These are phyloP conservation scores for Drosophila melanogaster DNA, from an alignment of 1,140 invertebrate species.

Conservation along the genomic window Release_6_plus_ISO1_MT NT_033779.5:18719001-18719500, in stretches of 20 bases:
- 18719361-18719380: conserved; percentile 20
- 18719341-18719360: conserved; percentile 39
- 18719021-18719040: not conserved
- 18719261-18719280: conserved; percentile 70
- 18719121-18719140: conserved; percentile 65
- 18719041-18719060: conserved; percentile 29
- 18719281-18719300: conserved; percentile 68
- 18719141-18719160: conserved; percentile 44
- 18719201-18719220: conserved; percentile 18
- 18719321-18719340: conserved; percentile 80
- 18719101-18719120: conserved; percentile 57
- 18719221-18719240: conserved; percentile 57
- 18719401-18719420: conserved; percentile 31
- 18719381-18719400: conserved; percentile 32
- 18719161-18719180: conserved; percentile 27
- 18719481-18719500: conserved; percentile 83
- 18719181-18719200: conserved; percentile 57
- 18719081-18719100: conserved; percentile 75
- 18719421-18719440: conserved; percentile 38
- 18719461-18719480: conserved; percentile 84
- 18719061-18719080: conserved; percentile 75
- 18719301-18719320: conserved; percentile 81
- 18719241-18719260: conserved; percentile 81
- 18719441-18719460: conserved; percentile 79
- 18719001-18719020: conserved; percentile 17